Percentiles rank a stretch among this genome's conserved stretches.
These are phyloP conservation scores for Sinohyriopsis cumingii DNA, from an alignment of 2,888 invertebrate genomes.

Conservation along the genomic window DNA sequence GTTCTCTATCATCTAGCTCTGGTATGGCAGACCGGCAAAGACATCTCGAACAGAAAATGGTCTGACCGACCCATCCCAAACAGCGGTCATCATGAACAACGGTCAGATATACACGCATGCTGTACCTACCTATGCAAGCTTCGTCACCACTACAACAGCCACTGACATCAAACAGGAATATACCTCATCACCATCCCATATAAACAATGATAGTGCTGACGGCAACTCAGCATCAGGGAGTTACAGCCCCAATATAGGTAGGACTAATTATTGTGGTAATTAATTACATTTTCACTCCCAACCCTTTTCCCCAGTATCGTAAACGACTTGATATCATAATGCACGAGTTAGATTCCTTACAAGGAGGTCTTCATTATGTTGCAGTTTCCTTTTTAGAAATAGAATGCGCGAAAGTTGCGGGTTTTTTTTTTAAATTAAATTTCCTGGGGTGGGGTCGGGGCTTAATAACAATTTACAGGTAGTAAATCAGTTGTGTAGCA, in stretches of 20 bases:
- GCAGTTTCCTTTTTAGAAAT: too few relatives aligned
- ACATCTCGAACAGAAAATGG: slow-evolving; percentile 34
- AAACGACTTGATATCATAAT: too few relatives aligned
- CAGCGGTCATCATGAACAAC: slow-evolving; percentile 27
- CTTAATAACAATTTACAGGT: too few relatives aligned
- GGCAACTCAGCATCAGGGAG: slow-evolving; percentile 7
- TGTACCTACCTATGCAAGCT: slow-evolving; percentile 38
- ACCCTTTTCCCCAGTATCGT: too few relatives aligned
- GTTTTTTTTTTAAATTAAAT: too few relatives aligned
- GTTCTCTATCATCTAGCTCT: slow-evolving; percentile 12
- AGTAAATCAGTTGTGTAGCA: too few relatives aligned
- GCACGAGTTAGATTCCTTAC: too few relatives aligned
- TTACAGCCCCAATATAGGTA: slow-evolving; percentile 33
- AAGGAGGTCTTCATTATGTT: too few relatives aligned
- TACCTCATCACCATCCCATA: slow-evolving; percentile 29
- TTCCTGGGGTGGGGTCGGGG: too few relatives aligned
- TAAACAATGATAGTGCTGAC: slow-evolving; percentile 18
- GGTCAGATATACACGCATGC: slow-evolving; percentile 36
- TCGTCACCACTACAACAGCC: slow-evolving; percentile 19
- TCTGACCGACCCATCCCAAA: slow-evolving; percentile 29
- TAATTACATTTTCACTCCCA: too few relatives aligned
- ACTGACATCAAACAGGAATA: slow-evolving; percentile 37
- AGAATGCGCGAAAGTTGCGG: too few relatives aligned
- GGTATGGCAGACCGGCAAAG: slow-evolving; percentile 27
- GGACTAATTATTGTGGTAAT: neutral